phyloP scores from a whole-genome alignment of 2,113 vertebrate species.

The Thamnophis sirtalis region DNA sequence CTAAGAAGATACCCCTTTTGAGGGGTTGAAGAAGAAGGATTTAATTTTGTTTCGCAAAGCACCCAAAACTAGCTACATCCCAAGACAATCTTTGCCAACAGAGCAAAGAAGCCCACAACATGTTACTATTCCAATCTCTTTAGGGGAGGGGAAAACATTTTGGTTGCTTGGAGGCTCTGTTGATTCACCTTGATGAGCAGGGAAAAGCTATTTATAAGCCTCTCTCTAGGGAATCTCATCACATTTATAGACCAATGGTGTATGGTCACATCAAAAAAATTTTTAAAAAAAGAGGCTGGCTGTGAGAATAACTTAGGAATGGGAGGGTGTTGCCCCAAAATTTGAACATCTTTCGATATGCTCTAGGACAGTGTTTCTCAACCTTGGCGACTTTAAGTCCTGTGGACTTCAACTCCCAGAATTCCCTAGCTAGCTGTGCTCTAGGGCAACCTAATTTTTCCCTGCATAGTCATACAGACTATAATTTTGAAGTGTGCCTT shows the following conservation, averaged over 20 bases:
- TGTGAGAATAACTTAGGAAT: neutral
- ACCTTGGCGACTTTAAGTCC: too few species aligned
- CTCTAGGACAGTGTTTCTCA: too few species aligned
- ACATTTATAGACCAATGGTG: neutral
- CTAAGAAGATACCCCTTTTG: neutral
- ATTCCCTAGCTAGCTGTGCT: too few species aligned
- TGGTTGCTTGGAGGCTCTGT: neutral
- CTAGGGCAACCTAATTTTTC: neutral
- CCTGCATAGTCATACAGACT: neutral
- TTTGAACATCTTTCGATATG: neutral
- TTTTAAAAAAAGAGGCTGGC: neutral
- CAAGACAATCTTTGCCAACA: neutral
- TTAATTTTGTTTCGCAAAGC: neutral
- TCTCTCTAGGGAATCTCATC: neutral
- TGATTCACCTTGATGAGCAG: neutral
- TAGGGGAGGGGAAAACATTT: neutral
- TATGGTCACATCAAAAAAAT: neutral
- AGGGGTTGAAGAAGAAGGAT: too few species aligned
- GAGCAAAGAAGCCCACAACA: neutral
- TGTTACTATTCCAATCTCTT: neutral
- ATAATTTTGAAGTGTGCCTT: neutral
- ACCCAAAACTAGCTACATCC: neutral
- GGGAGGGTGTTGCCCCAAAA: neutral
- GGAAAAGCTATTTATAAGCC: neutral
- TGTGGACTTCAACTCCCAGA: too few species aligned